Evolutionary conservation across 2,797 vertebrate species (phyloP).

Genomic region (Mormyrus hasselquistii): DNA sequence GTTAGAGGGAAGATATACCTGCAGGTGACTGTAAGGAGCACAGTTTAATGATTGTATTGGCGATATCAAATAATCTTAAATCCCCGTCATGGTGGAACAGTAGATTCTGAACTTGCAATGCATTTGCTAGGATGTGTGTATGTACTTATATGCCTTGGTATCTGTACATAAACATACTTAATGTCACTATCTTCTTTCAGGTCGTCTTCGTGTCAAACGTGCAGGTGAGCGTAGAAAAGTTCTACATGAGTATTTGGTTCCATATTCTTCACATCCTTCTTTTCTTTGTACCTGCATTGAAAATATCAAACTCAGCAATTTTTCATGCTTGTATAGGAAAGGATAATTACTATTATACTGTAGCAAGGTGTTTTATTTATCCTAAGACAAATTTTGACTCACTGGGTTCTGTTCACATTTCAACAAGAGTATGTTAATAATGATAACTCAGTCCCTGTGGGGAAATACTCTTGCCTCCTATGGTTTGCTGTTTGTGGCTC

Average conservation of each 20-base stretch:
- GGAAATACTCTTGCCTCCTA: neutral
- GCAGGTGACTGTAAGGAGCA: neutral
- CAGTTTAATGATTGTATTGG: neutral
- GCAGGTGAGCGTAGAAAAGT: neutral
- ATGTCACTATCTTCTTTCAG: constrained; percentile 43
- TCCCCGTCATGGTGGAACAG: neutral
- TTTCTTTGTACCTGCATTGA: neutral
- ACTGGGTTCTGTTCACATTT: neutral
- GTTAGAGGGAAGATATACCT: neutral
- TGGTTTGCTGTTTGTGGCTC: too few relatives aligned
- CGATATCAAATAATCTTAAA: neutral
- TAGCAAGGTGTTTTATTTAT: neutral
- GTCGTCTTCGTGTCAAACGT: constrained; percentile 30
- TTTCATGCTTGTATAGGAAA: neutral
- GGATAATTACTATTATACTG: neutral
- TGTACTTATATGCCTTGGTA: neutral
- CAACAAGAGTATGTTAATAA: neutral
- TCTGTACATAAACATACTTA: constrained; percentile 15
- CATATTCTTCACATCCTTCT: neutral
- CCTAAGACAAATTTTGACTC: neutral
- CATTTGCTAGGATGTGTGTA: neutral
- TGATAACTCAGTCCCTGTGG: neutral
- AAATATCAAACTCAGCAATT: neutral
- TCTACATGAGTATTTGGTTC: neutral
- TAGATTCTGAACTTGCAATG: neutral